Evolutionary conservation across 2,797 vertebrate genomes (phyloP), one percentile per base, ranked within the genome.

Genomic region (Triplophysa yarkandensis): DNA sequence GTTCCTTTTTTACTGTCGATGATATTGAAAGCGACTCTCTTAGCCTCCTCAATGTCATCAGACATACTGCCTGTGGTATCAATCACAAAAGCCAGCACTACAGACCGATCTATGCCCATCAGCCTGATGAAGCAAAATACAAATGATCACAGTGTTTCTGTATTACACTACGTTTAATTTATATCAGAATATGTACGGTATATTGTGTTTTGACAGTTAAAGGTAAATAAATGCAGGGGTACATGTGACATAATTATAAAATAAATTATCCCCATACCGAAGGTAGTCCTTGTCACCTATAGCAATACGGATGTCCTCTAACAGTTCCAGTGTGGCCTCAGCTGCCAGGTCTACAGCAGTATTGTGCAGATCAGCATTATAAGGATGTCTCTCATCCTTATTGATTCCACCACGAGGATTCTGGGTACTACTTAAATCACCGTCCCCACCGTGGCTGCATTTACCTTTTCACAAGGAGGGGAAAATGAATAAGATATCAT

Each of bases 11-110:
- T 85, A 54, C n/a, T 78, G 82, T 92, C 86, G 64, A 92, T 91
- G 62, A 93, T 88, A 4, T 85, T 1, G 7, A 82, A 64, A 27
- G 83, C 74, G 2, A 86, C 57, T 0, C 25, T 36, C 46, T 80
- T 87, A 44, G 88, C 90, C 34, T 81, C 85, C 0, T 28, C 58
- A 0, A 92, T 92, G 57, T 92, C 89, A 10, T 89, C 77, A 2
- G 16, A 0, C 91, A 92, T 93, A 27, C 91, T 92, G 67, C 87
- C 89, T 0, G 90, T 92, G 32, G 90, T 92, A 84, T 93, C 91
- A 27, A 92, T 91, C 5, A 92, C 91, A 68, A 93, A 92, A 69
- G 84, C 86, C 25, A 92, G 50, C 0, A 90, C 88, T 4, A 90
- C 79, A 4, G 90, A 86, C 11, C 90, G 89, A 1, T 84, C 86